A percentile compares a stretch with the other conserved stretches of the same genome.
Conservation (phyloP, 2,797 vertebrate species). For the Streptopelia turtur region DNA sequence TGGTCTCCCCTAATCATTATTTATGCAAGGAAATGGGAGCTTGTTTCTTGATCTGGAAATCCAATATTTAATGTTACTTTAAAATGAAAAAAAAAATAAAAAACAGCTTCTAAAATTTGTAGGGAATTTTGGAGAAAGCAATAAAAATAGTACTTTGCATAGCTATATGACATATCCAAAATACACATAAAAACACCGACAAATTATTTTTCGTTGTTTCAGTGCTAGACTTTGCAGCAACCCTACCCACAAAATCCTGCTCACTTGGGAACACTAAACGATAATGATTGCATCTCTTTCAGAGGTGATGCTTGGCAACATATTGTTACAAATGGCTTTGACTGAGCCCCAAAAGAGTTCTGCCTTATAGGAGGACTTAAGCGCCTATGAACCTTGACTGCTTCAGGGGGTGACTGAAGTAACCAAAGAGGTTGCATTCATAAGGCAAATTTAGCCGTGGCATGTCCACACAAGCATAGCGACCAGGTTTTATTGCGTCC, state of each 20-base stretch:
- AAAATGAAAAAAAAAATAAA: not conserved
- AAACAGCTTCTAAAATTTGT: not conserved
- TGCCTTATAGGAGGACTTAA: not conserved
- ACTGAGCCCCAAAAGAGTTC: not conserved
- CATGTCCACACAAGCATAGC: fast-evolving
- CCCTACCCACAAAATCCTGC: not conserved
- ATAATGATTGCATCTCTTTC: not conserved
- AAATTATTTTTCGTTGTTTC: not conserved
- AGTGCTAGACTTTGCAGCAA: not conserved
- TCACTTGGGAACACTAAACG: not conserved
- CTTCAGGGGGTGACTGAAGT: not conserved
- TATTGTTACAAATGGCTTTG: not conserved
- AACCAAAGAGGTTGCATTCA: not conserved
- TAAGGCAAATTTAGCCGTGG: not conserved
- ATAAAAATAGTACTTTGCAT: not conserved
- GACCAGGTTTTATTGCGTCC: not conserved
- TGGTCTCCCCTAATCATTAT: not conserved
- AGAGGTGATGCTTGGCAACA: not conserved
- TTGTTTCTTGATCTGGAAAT: not conserved
- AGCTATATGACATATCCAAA: not conserved
- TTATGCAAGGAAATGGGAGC: not conserved
- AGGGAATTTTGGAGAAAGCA: not conserved
- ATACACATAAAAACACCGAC: not conserved
- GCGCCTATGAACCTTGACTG: not conserved
- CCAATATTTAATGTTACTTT: not conserved